Evolutionary conservation across 2,797 vertebrate species (phyloP).

Genomic region (Dryobates pubescens): DNA sequence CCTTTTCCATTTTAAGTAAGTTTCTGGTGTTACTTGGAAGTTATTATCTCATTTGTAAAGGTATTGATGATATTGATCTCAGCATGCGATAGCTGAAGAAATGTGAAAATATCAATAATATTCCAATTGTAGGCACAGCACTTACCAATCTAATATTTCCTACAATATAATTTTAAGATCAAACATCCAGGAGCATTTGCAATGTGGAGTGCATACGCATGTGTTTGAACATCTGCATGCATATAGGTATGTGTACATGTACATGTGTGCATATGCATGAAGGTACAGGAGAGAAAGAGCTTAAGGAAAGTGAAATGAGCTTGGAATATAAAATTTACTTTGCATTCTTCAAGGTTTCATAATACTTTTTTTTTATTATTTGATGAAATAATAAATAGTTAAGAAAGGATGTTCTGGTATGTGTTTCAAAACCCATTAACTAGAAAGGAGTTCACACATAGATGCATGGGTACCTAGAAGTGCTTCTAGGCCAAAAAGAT

Average conservation of each 20-base stretch:
- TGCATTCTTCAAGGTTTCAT: background rate
- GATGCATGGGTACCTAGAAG: background rate
- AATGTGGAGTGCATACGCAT: background rate
- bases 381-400: background rate
- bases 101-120: background rate
- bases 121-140: background rate
- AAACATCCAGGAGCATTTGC: background rate
- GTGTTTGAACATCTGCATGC: no score
- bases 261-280: rapidly evolving
- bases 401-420: background rate
- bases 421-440: background rate
- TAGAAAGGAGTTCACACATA: background rate
- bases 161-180: background rate
- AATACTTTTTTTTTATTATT: background rate
- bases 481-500: background rate
- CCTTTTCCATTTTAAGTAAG: background rate
- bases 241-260: rapidly evolving
- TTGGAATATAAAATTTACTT: background rate
- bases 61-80: constrained; percentile 6
- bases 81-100: constrained; percentile 8
- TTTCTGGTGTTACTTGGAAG: constrained; percentile 21
- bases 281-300: background rate
- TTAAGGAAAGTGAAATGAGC: background rate
- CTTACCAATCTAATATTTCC: background rate
- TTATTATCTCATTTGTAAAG: constrained; percentile 7